Evolutionary conservation across 2,113 vertebrate genomes (phyloP), one percentile per base, ranked within the genome.

Genomic region (Trichomycterus rosablanca): DNA sequence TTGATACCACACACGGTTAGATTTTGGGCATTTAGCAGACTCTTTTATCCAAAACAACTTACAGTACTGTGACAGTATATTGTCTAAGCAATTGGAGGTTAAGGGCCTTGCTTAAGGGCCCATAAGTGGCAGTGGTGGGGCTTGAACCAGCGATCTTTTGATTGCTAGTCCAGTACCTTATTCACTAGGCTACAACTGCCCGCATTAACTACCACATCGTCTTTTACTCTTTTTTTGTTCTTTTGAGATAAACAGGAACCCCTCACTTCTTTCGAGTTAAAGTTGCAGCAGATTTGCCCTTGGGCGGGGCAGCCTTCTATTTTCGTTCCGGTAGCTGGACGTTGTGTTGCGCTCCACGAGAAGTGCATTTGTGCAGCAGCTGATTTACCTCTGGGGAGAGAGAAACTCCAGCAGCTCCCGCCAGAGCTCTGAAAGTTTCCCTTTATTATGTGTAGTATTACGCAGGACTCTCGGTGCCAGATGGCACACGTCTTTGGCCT

Each of bases 291-390:
- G 23, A 40, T 39, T 18, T 54, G 49, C 30, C 49, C 42, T 30
- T 51, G 59, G 66, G 59, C 26, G 43, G 28, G 19, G 58, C n/a
- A 7, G n/a, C 30, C 50, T 48, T 57, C 23, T 50, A 63, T 73
- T 73, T 68, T 56, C 45, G 67, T 62, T 54, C 60, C 11, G 50
- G 48, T 54, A 70, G 54, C 59, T 62, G 35, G 56, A 55, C 49
- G 56, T 63, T 64, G 44, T 63, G 59, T 72, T 46, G 4, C 22
- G 26, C 8, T 16, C 20, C 16, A 57, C 60, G 40, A 64, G 51
- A 37, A 18, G 18, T 59, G 65, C 59, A 24, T 37, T 39, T 32
- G 19, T 46, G 39, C 11, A 63, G 43, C 73, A 72, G 69, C 57
- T 61, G 52, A 68, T 68, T 45, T 40, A 16, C 53, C 73, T 53